These are phyloP conservation scores for Noctua comes DNA, from an alignment of 2,888 invertebrate species.

Conservation along the genomic window DNA sequence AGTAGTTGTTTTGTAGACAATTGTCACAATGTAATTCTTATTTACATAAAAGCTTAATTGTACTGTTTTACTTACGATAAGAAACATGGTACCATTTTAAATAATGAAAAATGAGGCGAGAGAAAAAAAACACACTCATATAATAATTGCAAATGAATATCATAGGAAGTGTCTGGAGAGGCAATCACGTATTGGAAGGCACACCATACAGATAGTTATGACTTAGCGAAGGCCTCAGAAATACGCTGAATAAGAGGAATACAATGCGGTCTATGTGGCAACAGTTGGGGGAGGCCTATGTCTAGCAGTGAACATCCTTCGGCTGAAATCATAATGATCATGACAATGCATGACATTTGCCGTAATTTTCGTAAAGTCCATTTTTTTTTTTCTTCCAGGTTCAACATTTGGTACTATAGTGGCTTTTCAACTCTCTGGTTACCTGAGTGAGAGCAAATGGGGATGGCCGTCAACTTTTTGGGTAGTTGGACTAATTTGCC, in stretches of 20 bases:
- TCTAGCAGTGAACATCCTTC: background rate
- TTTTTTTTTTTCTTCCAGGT: constrained; percentile 79
- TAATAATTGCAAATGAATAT: background rate
- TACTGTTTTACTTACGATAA: constrained; percentile 15
- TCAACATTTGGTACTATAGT: constrained; percentile 92
- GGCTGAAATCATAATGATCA: background rate
- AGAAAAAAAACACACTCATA: background rate
- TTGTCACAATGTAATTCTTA: background rate
- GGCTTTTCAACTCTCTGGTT: constrained; percentile 91
- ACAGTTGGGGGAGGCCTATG: background rate
- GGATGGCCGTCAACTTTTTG: constrained; percentile 93
- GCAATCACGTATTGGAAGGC: background rate
- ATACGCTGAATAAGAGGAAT: background rate
- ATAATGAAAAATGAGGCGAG: background rate
- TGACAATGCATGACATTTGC: background rate
- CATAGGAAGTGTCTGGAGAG: background rate
- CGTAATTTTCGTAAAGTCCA: background rate
- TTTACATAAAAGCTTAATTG: constrained; percentile 3
- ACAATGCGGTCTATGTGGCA: background rate
- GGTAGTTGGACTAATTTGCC: constrained; percentile 87
- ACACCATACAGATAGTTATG: background rate
- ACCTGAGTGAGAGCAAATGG: constrained; percentile 87
- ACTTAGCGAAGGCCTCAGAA: background rate
- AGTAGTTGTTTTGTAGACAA: background rate
- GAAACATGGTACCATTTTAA: background rate